Conservation (phyloP, 2,113 vertebrate genomes). For the Psittacula cyanocephala region DNA sequence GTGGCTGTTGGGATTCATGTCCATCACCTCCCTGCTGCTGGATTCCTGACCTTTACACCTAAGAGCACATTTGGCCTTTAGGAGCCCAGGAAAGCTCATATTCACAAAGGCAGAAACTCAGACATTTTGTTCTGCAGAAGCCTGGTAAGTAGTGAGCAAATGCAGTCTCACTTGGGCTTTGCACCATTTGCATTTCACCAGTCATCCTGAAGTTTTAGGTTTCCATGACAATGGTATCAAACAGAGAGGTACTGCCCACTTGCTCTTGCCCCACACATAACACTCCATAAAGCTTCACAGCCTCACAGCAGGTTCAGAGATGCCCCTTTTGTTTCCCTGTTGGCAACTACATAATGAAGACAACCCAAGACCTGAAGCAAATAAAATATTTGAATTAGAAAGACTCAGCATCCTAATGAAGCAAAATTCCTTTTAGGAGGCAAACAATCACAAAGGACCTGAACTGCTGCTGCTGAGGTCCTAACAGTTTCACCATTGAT, state of each 20-base stretch:
- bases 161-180: background rate
- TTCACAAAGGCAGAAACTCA: slow-evolving; percentile 9
- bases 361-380: background rate
- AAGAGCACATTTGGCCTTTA: background rate
- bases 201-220: background rate
- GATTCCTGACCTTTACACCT: background rate
- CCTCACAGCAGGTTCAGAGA: background rate
- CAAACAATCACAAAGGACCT: background rate
- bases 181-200: background rate
- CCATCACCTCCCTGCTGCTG: background rate
- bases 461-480: background rate
- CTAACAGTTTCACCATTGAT: background rate
- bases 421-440: background rate
- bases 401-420: background rate
- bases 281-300: background rate
- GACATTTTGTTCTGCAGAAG: background rate
- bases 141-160: background rate
- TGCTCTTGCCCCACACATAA: background rate
- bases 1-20: background rate
- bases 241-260: background rate
- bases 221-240: slow-evolving; percentile 16
- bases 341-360: background rate
- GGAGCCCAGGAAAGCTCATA: slow-evolving; percentile 1
- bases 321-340: background rate
- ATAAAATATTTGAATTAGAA: background rate